These are phyloP conservation scores for Amblyjoppa fuscipennis DNA, from an alignment of 2,888 invertebrate species.

Conservation along the genomic window DNA sequence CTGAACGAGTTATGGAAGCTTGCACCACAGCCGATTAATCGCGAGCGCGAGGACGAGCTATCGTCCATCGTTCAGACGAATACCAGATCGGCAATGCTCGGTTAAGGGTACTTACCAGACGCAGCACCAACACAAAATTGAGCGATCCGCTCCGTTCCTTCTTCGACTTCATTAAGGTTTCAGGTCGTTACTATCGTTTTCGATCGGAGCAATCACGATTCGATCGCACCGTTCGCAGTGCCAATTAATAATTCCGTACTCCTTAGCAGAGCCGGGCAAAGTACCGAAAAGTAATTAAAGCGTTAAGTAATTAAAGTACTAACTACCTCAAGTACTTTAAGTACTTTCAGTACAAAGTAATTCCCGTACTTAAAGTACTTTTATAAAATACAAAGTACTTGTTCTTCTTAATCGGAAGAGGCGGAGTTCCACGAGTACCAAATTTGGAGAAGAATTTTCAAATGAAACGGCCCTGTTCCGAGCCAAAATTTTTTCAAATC, in stretches of 20 bases:
- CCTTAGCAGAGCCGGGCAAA: not conserved
- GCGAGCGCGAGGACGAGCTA: constrained; percentile 19
- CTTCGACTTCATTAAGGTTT: not conserved
- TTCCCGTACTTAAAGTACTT: too few relatives aligned
- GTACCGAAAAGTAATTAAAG: too few relatives aligned
- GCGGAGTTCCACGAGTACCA: too few relatives aligned
- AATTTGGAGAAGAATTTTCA: not conserved
- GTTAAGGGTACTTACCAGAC: constrained; percentile 12
- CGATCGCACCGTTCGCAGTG: not conserved
- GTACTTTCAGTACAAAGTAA: too few relatives aligned
- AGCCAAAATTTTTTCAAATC: not conserved
- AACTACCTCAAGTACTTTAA: too few relatives aligned
- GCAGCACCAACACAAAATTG: not conserved
- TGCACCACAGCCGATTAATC: constrained; percentile 55
- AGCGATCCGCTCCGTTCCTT: not conserved
- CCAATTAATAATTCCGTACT: not conserved
- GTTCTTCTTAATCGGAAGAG: too few relatives aligned
- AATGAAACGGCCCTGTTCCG: not conserved
- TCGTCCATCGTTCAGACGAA: constrained; percentile 7
- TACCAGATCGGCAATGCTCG: constrained; percentile 15
- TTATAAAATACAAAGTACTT: too few relatives aligned
- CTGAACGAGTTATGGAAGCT: constrained; percentile 62
- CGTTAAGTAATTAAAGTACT: too few relatives aligned
- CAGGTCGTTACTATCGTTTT: not conserved
- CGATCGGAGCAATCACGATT: not conserved